These are phyloP conservation scores for Eucera pruinosa DNA, from an alignment of 2,888 invertebrate genomes.

Conservation along the genomic window DNA sequence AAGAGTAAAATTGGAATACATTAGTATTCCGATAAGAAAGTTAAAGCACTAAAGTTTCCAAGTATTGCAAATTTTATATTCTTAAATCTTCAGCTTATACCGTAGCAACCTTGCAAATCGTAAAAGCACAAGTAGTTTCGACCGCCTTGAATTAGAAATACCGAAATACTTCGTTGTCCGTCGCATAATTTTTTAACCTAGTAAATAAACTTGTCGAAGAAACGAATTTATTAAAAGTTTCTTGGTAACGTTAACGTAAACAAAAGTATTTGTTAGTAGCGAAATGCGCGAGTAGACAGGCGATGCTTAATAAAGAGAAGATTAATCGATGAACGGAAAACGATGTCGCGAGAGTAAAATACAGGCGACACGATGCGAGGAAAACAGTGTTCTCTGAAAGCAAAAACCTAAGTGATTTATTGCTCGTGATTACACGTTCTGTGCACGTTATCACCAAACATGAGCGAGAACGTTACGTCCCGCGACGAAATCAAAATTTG, in stretches of 20 bases:
- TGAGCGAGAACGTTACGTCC: background rate
- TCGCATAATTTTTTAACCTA: background rate
- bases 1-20: no score
- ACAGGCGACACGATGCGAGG: background rate
- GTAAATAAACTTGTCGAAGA: background rate
- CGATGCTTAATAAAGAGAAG: constrained; percentile 4
- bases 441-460: background rate
- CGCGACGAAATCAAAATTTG: background rate
- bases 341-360: background rate
- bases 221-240: background rate
- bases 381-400: background rate
- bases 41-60: no score
- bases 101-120: no score
- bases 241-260: background rate
- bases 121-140: no score
- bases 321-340: constrained; percentile 9
- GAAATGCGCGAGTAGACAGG: background rate
- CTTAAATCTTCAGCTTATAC: no score
- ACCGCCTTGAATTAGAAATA: no score
- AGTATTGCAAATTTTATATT: no score
- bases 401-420: constrained; percentile 7
- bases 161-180: no score
- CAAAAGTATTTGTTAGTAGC: background rate
- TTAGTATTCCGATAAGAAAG: no score
- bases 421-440: background rate